Conservation (phyloP, 2,888 invertebrate species). For the Drosophila prolongata region DNA sequence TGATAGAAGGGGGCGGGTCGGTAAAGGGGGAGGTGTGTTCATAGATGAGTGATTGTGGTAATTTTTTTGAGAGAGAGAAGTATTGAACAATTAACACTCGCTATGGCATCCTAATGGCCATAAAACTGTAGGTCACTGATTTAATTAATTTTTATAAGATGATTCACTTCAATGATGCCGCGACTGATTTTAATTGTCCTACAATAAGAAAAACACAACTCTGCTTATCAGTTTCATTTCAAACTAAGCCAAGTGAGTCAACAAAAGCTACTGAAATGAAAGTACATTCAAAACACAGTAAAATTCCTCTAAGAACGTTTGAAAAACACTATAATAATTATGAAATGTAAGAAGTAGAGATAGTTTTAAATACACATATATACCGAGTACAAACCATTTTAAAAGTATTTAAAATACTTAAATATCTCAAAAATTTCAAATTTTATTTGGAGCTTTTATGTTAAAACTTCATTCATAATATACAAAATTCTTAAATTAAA, state of each 20-base stretch:
- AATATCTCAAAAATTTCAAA: too few relatives aligned
- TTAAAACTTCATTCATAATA: too few relatives aligned
- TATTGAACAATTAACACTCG: constrained; percentile 19
- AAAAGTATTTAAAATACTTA: too few relatives aligned
- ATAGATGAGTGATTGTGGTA: constrained; percentile 24
- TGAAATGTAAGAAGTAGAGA: too few relatives aligned
- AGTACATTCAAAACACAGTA: constrained; percentile 1
- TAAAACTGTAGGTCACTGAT: constrained; percentile 17
- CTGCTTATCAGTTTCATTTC: constrained; percentile 53
- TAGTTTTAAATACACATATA: too few relatives aligned
- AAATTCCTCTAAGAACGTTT: not conserved
- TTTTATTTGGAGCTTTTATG: too few relatives aligned
- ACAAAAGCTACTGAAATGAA: constrained; percentile 2
- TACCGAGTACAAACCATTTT: too few relatives aligned
- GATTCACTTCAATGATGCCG: constrained; percentile 27
- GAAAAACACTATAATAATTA: too few relatives aligned
- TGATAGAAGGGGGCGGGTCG: constrained; percentile 1
- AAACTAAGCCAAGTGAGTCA: constrained; percentile 27
- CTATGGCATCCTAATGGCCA: constrained; percentile 3
- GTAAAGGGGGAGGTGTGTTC: not conserved
- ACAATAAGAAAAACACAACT: not conserved
- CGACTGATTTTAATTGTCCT: not conserved
- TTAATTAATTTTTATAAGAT: constrained; percentile 25
- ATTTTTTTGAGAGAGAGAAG: constrained; percentile 3
- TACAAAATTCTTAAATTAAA: too few relatives aligned